Evolutionary conservation across 2,113 vertebrate genomes (phyloP).

Genomic region (Oncorhynchus mykiss): DNA sequence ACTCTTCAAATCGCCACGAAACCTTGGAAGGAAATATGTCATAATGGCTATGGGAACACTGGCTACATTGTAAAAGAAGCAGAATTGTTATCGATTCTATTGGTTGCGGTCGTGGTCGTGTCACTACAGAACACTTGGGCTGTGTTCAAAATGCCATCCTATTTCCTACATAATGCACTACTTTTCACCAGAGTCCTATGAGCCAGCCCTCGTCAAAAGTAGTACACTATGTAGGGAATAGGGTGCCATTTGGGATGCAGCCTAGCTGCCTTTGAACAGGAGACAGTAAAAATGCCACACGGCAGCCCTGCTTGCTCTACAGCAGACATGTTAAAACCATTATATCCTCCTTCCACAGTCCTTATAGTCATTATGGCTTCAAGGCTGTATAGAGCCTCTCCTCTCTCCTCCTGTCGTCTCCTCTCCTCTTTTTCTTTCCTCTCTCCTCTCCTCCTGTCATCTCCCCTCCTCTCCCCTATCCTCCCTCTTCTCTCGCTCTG

Average conservation of each 20-base stretch:
- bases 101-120: constrained; percentile 45
- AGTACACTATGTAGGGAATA: too few relatives aligned
- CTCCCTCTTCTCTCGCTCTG: constrained; percentile 24
- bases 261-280: constrained; percentile 59
- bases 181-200: too few relatives aligned
- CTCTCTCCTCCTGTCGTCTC: too few relatives aligned
- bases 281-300: constrained; percentile 47
- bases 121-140: constrained; percentile 24
- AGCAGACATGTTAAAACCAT: constrained; percentile 69
- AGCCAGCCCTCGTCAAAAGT: too few relatives aligned
- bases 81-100: background rate
- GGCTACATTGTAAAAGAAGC: background rate
- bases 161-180: too few relatives aligned
- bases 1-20: background rate
- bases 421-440: too few relatives aligned
- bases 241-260: background rate
- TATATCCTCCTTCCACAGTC: constrained; percentile 54
- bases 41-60: constrained; percentile 32
- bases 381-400: constrained; percentile 43
- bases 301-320: constrained; percentile 41
- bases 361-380: constrained; percentile 65
- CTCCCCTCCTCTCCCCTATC: too few relatives aligned
- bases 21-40: background rate
- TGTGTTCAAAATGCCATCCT: too few relatives aligned
- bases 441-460: too few relatives aligned